These are phyloP conservation scores for Theonella swinhoei DNA, from an alignment of 37 sponge, comb jelly and placozoan genomes.

Conservation along the genomic window DNA sequence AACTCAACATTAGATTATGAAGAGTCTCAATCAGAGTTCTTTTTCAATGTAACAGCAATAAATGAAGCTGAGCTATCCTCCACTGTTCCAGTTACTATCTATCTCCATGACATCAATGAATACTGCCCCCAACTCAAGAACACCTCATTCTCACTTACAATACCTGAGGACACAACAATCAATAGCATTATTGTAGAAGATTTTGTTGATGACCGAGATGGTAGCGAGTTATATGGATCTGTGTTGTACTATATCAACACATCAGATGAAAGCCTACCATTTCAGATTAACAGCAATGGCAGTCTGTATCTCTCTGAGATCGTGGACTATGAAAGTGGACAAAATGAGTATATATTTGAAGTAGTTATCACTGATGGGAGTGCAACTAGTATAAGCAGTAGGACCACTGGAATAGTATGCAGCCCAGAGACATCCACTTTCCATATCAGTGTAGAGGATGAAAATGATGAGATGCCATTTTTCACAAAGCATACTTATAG, in stretches of 20 bases:
- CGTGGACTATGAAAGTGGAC: conserved; percentile 47
- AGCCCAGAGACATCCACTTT: not conserved
- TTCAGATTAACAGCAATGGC: conserved; percentile 28
- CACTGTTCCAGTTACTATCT: conserved; percentile 37
- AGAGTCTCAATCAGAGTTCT: conserved; percentile 21
- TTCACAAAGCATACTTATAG: not conserved
- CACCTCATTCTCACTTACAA: not conserved
- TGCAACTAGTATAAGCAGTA: not conserved
- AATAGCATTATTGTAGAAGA: conserved; percentile 18
- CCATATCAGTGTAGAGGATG: conserved; percentile 38
- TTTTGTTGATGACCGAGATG: conserved; percentile 45
- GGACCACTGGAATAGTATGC: conserved; percentile 13
- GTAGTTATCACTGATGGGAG: conserved; percentile 47
- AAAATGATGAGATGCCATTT: conserved; percentile 50
- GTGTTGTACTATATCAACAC: conserved; percentile 8
- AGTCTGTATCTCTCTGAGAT: conserved; percentile 21
- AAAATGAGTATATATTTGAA: conserved; percentile 27
- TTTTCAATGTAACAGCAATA: conserved; percentile 47
- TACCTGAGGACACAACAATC: conserved; percentile 30
- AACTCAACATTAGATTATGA: conserved; percentile 47
- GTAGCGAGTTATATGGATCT: conserved; percentile 21
- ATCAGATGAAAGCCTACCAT: not conserved
- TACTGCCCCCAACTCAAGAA: conserved; percentile 49
- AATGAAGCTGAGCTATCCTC: conserved; percentile 30
- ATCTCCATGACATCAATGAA: conserved; percentile 72